Base-by-base conservation (phyloP, 1,140 invertebrate species). In the Zophobas atratus region DNA sequence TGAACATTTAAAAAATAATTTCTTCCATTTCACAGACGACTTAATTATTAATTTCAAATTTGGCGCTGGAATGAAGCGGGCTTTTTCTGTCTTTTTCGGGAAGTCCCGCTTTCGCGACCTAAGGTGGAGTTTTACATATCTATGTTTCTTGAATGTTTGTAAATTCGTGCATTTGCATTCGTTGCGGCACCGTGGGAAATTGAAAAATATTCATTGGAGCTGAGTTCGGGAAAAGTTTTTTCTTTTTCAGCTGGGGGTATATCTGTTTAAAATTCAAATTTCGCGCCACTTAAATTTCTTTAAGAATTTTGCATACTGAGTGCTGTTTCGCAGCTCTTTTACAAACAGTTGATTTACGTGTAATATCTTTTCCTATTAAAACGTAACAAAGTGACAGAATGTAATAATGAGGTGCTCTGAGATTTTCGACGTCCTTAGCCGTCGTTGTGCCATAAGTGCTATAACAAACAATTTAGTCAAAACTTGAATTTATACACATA, bases 121-220 rank as follows among this genome's bases (percentile, higher is more conserved):
- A 36, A 6, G 56, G 56, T 60, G 36, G 56, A 57, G 35, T 32
- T 67, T 67, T 67, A 67, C 60, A 67, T 67, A 67, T 67, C 60
- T 67, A 67, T 67, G 60, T 67, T 67, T 67, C 60, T 67, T 41
- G 60, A 67, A 67, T 67, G 60, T 67, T 67, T 67, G 60, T 67
- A 67, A 67, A 67, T 67, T 67, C 39, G 60, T 41, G 33, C 38
- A 67, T 67, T 67, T 67, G 39, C 60, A 67, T 67, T 67, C 60
- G 39, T 43, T 67, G 60, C 60, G 60, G 60, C 39, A 67, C 8
- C 35, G 20, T 34, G 60, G n/a, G 39, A 67, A 67, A 67, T 67
- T 67, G 60, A 67, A 67, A 67, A 67, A 67, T 67, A 67, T 67
- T 67, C 60, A 67, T 67, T 67, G 60, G 43, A 43, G 38, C 60